Conservation (phyloP, 2,888 invertebrate genomes). For the Mesochorus sp. region DNA sequence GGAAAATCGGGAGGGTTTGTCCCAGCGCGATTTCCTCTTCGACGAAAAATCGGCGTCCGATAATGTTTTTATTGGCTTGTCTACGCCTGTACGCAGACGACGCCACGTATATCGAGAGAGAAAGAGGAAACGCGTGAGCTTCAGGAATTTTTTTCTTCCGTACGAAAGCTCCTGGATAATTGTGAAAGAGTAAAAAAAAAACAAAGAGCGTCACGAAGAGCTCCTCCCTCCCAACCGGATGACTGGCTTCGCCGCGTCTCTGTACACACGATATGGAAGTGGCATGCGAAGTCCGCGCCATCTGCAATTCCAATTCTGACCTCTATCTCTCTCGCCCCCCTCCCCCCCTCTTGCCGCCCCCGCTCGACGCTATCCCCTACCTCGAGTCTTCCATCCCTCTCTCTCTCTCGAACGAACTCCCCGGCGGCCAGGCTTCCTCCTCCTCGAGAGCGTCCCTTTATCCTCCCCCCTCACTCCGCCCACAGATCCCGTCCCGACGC, state of each 20-base stretch:
- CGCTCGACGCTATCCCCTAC: constrained; percentile 63
- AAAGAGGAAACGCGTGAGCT: too few relatives aligned
- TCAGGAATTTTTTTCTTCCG: too few relatives aligned
- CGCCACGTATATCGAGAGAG: too few relatives aligned
- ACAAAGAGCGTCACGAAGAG: constrained; percentile 43
- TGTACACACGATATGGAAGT: too few relatives aligned
- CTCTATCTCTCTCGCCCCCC: constrained; percentile 66
- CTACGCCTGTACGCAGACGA: too few relatives aligned
- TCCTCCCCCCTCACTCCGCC: constrained; percentile 15
- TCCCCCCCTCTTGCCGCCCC: constrained; percentile 60
- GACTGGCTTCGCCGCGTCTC: too few relatives aligned
- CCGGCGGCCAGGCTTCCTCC: constrained; percentile 49
- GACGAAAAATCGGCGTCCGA: neutral
- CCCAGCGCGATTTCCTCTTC: constrained; percentile 59
- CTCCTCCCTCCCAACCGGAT: constrained; percentile 69
- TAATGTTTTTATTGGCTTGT: too few relatives aligned
- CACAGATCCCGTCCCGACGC: too few relatives aligned
- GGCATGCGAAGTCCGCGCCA: constrained; percentile 73
- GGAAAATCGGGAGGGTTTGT: constrained; percentile 60
- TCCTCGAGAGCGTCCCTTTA: constrained; percentile 33
- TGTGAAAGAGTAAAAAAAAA: neutral
- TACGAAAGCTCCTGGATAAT: neutral
- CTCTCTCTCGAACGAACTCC: too few relatives aligned
- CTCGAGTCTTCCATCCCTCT: constrained; percentile 61
- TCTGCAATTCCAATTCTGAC: constrained; percentile 76